phyloP scores from a whole-genome alignment of 2,113 vertebrate species.

The Phalacrocorax aristotelis region DNA sequence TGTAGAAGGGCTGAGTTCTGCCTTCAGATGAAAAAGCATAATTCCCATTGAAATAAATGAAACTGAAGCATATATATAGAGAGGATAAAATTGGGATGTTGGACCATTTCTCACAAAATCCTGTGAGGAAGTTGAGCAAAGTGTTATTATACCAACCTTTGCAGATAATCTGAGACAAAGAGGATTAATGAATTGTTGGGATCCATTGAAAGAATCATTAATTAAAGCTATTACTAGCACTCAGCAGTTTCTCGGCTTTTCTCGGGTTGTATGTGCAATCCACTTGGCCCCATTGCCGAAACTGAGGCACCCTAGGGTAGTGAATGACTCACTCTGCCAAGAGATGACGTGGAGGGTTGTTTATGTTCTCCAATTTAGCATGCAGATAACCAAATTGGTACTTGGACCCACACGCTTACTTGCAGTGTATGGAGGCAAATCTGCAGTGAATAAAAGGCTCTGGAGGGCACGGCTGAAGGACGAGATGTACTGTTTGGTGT shows the following conservation, averaged over 20 bases:
- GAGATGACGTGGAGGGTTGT: neutral
- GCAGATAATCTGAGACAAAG: slow-evolving; percentile 16
- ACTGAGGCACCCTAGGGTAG: neutral
- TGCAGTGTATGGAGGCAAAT: neutral
- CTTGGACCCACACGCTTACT: neutral
- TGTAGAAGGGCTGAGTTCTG: neutral
- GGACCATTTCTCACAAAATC: neutral
- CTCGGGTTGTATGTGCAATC: neutral
- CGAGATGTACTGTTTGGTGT: neutral
- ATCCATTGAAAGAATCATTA: slow-evolving; percentile 10
- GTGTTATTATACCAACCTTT: neutral
- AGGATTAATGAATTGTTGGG: slow-evolving; percentile 16
- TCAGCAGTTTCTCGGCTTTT: neutral
- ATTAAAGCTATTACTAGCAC: slow-evolving; percentile 3
- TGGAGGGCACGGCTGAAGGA: neutral
- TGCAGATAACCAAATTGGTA: neutral
- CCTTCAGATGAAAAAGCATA: neutral
- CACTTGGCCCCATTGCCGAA: neutral
- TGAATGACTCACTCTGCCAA: neutral
- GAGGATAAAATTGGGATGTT: neutral
- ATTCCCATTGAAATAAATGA: neutral
- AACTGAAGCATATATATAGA: neutral
- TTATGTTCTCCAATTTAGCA: neutral
- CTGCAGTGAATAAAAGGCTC: neutral
- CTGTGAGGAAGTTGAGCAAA: neutral